Percentiles rank a stretch among this genome's conserved stretches.
phyloP scores from a whole-genome alignment of 23 tunicate genomes.

The Oikopleura dioica region DNA sequence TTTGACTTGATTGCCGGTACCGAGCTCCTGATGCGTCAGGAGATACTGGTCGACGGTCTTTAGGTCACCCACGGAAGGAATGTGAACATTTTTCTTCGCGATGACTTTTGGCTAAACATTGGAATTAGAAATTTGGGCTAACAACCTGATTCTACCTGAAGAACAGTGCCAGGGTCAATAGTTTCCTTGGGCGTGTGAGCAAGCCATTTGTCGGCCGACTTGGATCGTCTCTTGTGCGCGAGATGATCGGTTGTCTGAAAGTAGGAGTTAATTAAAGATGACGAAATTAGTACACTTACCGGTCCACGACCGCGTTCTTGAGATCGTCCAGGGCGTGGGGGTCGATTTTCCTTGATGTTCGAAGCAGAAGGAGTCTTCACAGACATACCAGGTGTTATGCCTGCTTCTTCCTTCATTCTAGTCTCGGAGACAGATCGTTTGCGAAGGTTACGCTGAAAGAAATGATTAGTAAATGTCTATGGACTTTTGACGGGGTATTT shows the following conservation, averaged over 20 bases:
- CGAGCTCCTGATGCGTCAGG: conserved; percentile 78
- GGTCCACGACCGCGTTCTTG: not conserved
- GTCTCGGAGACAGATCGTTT: conserved; percentile 1
- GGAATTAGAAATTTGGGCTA: not conserved
- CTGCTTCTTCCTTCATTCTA: not conserved
- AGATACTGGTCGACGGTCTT: conserved; percentile 43
- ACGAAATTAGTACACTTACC: not conserved
- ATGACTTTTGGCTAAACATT: conserved; percentile 30
- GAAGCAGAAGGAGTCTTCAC: not conserved
- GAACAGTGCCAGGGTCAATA: conserved; percentile 27
- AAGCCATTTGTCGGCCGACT: conserved; percentile 46
- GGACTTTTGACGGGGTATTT: too few relatives aligned
- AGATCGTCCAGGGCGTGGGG: too few relatives aligned
- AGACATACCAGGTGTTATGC: not conserved
- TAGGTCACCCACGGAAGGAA: conserved; percentile 70
- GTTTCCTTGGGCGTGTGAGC: conserved; percentile 64
- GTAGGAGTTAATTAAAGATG: not conserved
- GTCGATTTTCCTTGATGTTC: not conserved
- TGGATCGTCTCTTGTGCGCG: conserved; percentile 43
- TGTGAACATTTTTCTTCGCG: conserved; percentile 44
- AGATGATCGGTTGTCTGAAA: conserved; percentile 14
- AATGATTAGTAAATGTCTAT: not conserved
- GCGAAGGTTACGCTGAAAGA: not conserved
- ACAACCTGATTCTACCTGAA: conserved; percentile 4
- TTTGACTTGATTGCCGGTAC: conserved; percentile 43